Conservation (phyloP, 2,113 vertebrate genomes). For the Gadus chalcogrammus region DNA sequence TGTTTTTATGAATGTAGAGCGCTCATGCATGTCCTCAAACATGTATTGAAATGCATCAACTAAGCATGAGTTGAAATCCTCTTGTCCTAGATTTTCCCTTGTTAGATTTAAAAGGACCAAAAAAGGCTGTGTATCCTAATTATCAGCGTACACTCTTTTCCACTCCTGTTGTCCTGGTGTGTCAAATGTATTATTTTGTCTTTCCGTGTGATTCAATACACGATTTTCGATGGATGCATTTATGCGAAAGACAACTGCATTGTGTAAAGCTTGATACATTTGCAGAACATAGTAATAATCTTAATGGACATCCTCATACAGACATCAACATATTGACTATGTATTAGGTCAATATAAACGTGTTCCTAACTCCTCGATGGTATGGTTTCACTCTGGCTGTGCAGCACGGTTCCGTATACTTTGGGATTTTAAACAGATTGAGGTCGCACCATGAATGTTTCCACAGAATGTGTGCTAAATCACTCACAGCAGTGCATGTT, state of each 20-base stretch:
- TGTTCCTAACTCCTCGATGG: too few relatives aligned
- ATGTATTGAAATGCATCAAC: not conserved
- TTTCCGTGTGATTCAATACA: conserved; percentile 32
- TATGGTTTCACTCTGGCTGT: too few relatives aligned
- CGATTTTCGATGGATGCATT: conserved; percentile 11
- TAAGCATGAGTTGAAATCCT: conserved; percentile 56
- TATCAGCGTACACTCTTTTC: conserved; percentile 1
- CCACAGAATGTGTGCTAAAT: too few relatives aligned
- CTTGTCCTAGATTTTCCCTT: conserved; percentile 21
- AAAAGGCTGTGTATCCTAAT: conserved; percentile 19
- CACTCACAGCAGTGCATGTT: too few relatives aligned
- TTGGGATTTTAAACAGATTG: too few relatives aligned
- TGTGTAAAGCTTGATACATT: too few relatives aligned
- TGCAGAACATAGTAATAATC: too few relatives aligned
- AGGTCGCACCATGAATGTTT: too few relatives aligned
- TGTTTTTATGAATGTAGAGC: conserved; percentile 57
- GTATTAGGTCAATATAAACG: too few relatives aligned
- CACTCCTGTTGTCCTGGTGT: conserved; percentile 36
- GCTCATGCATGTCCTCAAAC: conserved; percentile 60
- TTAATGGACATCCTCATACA: too few relatives aligned
- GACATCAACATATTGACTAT: too few relatives aligned
- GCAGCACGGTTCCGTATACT: too few relatives aligned
- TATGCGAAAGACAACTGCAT: conserved; percentile 1
- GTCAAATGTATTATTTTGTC: conserved; percentile 23
- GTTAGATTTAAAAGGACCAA: conserved; percentile 37